Conservation (phyloP, 2,797 vertebrate genomes). For the Parauchenoglanis punctatus region DNA sequence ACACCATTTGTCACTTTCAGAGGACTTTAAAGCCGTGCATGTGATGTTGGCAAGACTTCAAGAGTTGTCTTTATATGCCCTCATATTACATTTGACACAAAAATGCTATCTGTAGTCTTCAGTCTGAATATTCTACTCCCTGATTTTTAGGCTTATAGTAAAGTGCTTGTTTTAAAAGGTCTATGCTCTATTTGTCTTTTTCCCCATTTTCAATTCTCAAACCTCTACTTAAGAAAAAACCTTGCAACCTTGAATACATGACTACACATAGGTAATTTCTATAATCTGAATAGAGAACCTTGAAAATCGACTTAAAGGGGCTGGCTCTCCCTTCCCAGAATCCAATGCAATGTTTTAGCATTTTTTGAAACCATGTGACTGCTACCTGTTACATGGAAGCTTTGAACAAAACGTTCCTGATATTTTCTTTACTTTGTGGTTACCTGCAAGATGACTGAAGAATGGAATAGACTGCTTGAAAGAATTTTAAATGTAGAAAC, state of each 20-base stretch:
- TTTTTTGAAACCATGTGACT: too few relatives aligned
- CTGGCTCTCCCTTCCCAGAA: too few relatives aligned
- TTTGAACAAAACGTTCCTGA: too few relatives aligned
- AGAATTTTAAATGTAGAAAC: too few relatives aligned
- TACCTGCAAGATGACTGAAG: too few relatives aligned
- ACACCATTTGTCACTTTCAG: slow-evolving; percentile 30
- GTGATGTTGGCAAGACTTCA: background rate
- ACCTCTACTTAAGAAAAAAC: background rate
- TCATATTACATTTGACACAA: slow-evolving; percentile 1
- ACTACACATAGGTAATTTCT: background rate
- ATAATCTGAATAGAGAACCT: background rate
- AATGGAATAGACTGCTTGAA: too few relatives aligned
- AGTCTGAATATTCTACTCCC: background rate
- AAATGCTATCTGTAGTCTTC: background rate
- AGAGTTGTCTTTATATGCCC: background rate
- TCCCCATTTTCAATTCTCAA: background rate
- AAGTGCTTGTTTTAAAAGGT: background rate
- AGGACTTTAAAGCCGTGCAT: slow-evolving; percentile 29
- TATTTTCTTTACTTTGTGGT: too few relatives aligned
- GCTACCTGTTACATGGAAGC: too few relatives aligned
- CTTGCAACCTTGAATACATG: background rate
- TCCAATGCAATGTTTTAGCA: too few relatives aligned
- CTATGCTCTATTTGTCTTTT: background rate
- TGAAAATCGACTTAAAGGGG: background rate
- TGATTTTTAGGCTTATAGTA: background rate